Evolutionary conservation across 1,140 invertebrate genomes (phyloP).

Genomic region (Sminthurides bifidus): DNA sequence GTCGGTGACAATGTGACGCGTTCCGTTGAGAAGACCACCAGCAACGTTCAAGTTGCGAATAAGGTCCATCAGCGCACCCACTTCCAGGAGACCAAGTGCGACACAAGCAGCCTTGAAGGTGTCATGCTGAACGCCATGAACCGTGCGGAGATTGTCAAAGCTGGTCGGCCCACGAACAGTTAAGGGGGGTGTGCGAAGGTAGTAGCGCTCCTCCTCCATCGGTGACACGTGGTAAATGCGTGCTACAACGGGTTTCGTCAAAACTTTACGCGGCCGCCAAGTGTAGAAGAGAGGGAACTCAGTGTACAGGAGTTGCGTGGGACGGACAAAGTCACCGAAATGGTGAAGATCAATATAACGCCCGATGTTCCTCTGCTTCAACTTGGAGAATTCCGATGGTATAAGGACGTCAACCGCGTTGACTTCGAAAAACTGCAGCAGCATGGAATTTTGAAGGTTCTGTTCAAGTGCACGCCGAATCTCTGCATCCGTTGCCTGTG

Average conservation of each 20-base stretch:
- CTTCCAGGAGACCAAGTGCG: constrained; percentile 31
- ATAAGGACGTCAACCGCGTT: background rate
- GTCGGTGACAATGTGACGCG: constrained; percentile 10
- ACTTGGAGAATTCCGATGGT: background rate
- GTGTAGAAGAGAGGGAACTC: too few relatives aligned
- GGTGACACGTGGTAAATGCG: background rate
- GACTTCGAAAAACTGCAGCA: background rate
- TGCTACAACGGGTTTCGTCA: background rate
- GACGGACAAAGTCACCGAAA: too few relatives aligned
- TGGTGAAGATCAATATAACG: too few relatives aligned
- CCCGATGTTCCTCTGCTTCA: constrained; percentile 7
- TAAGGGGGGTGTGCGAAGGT: constrained; percentile 30
- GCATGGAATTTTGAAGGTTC: constrained; percentile 36
- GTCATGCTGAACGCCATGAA: constrained; percentile 4
- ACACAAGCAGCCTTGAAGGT: constrained; percentile 23
- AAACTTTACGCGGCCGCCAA: constrained; percentile 2
- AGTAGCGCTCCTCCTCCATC: background rate
- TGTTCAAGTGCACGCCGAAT: constrained; percentile 38
- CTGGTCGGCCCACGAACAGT: constrained; percentile 29
- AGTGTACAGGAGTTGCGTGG: too few relatives aligned
- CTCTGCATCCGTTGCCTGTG: background rate
- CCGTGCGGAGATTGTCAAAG: constrained; percentile 21
- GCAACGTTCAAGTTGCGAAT: constrained; percentile 16
- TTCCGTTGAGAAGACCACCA: constrained; percentile 27
- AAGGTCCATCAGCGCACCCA: constrained; percentile 22